Evolutionary conservation across 1,140 invertebrate species (phyloP), one percentile per base, ranked within the genome.

Genomic region (Drosophila kurseongensis): DNA sequence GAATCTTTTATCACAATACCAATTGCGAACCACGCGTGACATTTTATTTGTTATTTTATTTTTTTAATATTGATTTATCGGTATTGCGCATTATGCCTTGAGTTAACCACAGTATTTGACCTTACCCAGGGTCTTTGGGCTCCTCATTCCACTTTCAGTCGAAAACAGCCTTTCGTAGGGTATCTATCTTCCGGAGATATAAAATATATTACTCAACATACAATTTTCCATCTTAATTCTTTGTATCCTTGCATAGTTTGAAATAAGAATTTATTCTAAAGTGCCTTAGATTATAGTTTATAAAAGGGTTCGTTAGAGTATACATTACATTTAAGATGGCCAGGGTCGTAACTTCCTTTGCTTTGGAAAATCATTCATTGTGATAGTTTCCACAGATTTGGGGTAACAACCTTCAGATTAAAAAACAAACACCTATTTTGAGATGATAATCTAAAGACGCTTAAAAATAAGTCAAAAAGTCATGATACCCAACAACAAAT

Each of bases 61-160:
- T 80, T 66, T 80, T 69, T 69, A 61, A 75, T 85, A 85, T 85
- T 85, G 81, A 85, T 85, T 81, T 85, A 85, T 85, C 58, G 75
- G 50, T 56, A 50, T 47, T 54, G 69, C 63, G 82, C 57, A 62
- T 80, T 81, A 51, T 69, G 60, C 63, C 63, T 55, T 67, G 74
- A 63, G 76, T 65, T 85, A 72, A 76, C 76, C 72, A 35, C 76
- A 84, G 62, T 58, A 62, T 78, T 83, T 82, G 80, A 82, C 80
- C 80, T 83, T 69, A 56, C 16, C 42, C 42, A 0, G 32, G 12
- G 4, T 13, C 16, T 29, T 9, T 13, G 4, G 13, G 23, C 12
- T 4, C n/a, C 8, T 10, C 12, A 36, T 14, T 14, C 27, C 6
- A 16, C 16, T 50, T 23, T 9, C 5, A 42, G 6, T n/a, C 55